phyloP scores from a whole-genome alignment of 2,113 vertebrate species.

The Synchiropus splendidus region DNA sequence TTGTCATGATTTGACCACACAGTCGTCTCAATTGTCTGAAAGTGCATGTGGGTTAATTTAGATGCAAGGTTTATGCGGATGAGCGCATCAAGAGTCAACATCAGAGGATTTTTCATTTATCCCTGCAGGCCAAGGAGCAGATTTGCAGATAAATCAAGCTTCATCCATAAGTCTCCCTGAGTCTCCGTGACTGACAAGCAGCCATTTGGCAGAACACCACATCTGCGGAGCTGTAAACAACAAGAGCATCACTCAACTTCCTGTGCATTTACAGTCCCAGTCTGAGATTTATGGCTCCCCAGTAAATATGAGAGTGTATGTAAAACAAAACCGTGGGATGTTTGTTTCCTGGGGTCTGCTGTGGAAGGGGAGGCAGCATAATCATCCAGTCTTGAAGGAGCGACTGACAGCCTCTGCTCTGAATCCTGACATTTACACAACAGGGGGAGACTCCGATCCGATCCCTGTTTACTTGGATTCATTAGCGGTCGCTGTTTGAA shows the following conservation, averaged over 20 bases:
- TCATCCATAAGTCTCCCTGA: constrained; percentile 40
- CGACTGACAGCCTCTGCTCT: too few relatives aligned
- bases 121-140: constrained; percentile 30
- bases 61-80: constrained; percentile 21
- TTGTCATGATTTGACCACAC: neutral
- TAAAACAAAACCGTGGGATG: too few relatives aligned
- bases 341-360: neutral
- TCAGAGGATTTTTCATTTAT: constrained; percentile 43
- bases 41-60: constrained; percentile 23
- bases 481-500: too few relatives aligned
- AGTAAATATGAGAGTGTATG: neutral
- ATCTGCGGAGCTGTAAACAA: constrained; percentile 10
- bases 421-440: too few relatives aligned
- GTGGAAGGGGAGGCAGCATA: too few relatives aligned
- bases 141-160: constrained; percentile 52
- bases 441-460: too few relatives aligned
- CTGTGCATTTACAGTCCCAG: constrained; percentile 1
- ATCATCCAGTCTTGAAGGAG: too few relatives aligned
- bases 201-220: constrained; percentile 16
- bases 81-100: constrained; percentile 31
- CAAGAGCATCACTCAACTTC: neutral
- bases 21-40: neutral
- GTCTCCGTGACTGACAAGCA: constrained; percentile 20
- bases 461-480: too few relatives aligned
- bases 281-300: constrained; percentile 6